phyloP scores from a whole-genome alignment of 2,888 invertebrate species.

The Quadriops clusia region DNA sequence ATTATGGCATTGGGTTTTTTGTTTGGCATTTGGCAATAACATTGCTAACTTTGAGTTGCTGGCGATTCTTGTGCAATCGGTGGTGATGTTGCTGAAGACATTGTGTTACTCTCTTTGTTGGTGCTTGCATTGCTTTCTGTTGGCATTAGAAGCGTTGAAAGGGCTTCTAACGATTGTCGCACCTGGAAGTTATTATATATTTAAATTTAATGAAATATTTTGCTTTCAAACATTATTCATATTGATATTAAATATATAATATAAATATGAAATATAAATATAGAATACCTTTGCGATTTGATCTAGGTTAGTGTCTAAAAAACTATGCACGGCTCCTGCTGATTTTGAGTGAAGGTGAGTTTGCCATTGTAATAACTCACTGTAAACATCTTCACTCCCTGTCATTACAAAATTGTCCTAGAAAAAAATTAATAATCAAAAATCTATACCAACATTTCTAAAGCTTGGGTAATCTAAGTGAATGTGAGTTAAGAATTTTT shows the following conservation, averaged over 20 bases:
- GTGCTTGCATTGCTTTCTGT: slow-evolving; percentile 20
- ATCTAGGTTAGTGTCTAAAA: slow-evolving; percentile 65
- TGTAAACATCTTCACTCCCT: slow-evolving; percentile 50
- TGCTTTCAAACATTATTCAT: slow-evolving; percentile 1
- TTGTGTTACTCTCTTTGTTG: slow-evolving; percentile 8
- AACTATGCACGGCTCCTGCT: slow-evolving; percentile 58
- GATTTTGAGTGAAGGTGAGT: slow-evolving; percentile 59
- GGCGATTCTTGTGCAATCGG: slow-evolving; percentile 15
- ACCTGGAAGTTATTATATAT: slow-evolving; percentile 44
- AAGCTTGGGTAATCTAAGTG: background rate
- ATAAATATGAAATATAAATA: slow-evolving; percentile 7
- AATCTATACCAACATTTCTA: slow-evolving; percentile 8
- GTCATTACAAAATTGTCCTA: slow-evolving; percentile 35
- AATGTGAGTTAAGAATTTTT: background rate
- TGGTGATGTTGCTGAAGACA: slow-evolving; percentile 9
- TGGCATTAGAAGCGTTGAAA: slow-evolving; percentile 50
- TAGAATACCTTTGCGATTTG: slow-evolving; percentile 63
- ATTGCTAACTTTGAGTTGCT: slow-evolving; percentile 14
- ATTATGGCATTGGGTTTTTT: too few relatives aligned
- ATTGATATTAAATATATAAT: slow-evolving; percentile 6
- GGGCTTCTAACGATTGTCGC: slow-evolving; percentile 65
- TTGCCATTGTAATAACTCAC: slow-evolving; percentile 58
- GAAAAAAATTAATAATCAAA: slow-evolving; percentile 9
- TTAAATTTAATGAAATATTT: slow-evolving; percentile 1
- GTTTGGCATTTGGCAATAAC: too few relatives aligned